These are phyloP conservation scores for Danio tinwini DNA, from an alignment of 2,797 vertebrate genomes.

Conservation along the genomic window DNA sequence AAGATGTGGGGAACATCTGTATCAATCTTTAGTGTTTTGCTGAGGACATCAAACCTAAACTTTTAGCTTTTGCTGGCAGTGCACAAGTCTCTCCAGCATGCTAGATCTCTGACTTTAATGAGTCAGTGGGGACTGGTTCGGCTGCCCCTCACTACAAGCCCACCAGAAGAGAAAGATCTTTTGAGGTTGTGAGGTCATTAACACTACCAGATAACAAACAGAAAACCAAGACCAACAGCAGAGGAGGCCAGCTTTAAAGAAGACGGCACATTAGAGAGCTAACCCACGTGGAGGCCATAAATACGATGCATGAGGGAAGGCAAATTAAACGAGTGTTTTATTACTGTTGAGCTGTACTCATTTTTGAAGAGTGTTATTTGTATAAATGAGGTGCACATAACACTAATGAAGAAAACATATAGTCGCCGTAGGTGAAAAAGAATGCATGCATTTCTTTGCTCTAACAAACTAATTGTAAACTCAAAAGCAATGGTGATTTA, in stretches of 20 bases:
- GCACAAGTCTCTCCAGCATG: slow-evolving; percentile 63
- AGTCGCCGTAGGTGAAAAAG: slow-evolving; percentile 32
- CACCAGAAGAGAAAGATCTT: slow-evolving; percentile 65
- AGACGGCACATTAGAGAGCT: slow-evolving; percentile 2
- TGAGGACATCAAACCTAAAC: slow-evolving; percentile 66
- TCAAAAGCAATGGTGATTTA: not conserved
- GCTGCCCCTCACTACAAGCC: slow-evolving; percentile 71
- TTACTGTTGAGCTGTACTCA: slow-evolving; percentile 10
- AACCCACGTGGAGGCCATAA: not conserved
- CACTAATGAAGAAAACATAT: not conserved
- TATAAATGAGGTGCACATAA: not conserved
- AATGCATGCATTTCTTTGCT: not conserved
- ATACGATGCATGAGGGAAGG: not conserved
- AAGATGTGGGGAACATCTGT: slow-evolving; percentile 34
- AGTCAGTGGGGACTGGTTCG: slow-evolving; percentile 70
- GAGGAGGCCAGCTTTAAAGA: slow-evolving; percentile 26
- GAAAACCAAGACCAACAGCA: slow-evolving; percentile 48
- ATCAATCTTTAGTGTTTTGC: slow-evolving; percentile 56
- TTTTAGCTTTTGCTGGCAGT: slow-evolving; percentile 64
- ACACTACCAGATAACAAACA: slow-evolving; percentile 69
- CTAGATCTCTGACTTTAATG: slow-evolving; percentile 69
- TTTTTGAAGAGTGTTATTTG: slow-evolving; percentile 13
- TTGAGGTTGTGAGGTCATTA: slow-evolving; percentile 65
- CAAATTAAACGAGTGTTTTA: not conserved
- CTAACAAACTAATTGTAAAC: slow-evolving; percentile 3